Conservation (phyloP, 2,113 vertebrate genomes). For the Lontra canadensis region DNA sequence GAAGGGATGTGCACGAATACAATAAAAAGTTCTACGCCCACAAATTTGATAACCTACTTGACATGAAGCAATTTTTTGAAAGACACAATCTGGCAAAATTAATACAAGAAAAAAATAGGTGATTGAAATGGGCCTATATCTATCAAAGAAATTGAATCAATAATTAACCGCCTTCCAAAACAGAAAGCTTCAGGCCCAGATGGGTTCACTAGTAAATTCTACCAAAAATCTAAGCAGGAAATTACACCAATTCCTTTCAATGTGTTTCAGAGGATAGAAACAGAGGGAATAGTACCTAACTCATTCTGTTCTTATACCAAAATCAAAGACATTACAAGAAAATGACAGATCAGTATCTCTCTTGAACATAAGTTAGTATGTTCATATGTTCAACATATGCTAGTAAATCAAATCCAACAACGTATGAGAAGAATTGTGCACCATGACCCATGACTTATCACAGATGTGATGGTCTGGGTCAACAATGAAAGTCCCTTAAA, state of each 20-base stretch:
- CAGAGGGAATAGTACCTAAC: background rate
- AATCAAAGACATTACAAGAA: background rate
- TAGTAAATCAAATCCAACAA: background rate
- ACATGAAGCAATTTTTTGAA: background rate
- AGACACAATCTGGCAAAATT: background rate
- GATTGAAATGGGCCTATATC: background rate
- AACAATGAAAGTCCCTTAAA: background rate
- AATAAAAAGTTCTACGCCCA: background rate
- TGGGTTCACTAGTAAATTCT: background rate
- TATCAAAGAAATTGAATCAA: background rate
- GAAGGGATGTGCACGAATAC: background rate
- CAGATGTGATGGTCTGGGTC: background rate
- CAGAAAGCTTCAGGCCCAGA: background rate
- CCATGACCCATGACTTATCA: background rate
- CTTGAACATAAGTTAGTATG: background rate
- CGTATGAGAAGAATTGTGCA: background rate
- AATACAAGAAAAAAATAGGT: background rate
- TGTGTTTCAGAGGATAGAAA: background rate
- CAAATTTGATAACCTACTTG: too few relatives aligned
- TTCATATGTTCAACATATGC: background rate
- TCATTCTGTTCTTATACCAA: background rate
- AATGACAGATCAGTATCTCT: background rate
- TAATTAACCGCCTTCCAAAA: background rate
- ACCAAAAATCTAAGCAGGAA: background rate
- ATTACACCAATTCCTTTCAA: background rate